These are phyloP conservation scores for cattle (Bos taurus) DNA, from an alignment of 2,113 vertebrate genomes.

Conservation along the genomic window ARS-UCD2.0 NC_037328.1:67381501-67382000, in stretches of 20 bases:
- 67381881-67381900: neutral
- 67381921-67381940: neutral
- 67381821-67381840: slow-evolving; percentile 11
- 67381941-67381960: neutral
- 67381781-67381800: neutral
- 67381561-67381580: slow-evolving; percentile 10
- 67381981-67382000: neutral
- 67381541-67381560: slow-evolving; percentile 14
- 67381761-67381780: neutral
- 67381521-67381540: slow-evolving; percentile 40
- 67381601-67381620: slow-evolving; percentile 51
- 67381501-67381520: slow-evolving; percentile 24
- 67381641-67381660: neutral
- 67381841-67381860: neutral
- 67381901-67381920: neutral
- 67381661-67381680: neutral
- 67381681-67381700: neutral
- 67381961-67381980: neutral
- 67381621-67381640: neutral
- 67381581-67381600: slow-evolving; percentile 40
- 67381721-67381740: neutral
- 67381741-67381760: neutral
- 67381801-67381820: neutral
- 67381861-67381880: neutral
- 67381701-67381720: neutral